phyloP scores from a whole-genome alignment of 2,888 invertebrate genomes.

The Lithophane leautieri region DNA sequence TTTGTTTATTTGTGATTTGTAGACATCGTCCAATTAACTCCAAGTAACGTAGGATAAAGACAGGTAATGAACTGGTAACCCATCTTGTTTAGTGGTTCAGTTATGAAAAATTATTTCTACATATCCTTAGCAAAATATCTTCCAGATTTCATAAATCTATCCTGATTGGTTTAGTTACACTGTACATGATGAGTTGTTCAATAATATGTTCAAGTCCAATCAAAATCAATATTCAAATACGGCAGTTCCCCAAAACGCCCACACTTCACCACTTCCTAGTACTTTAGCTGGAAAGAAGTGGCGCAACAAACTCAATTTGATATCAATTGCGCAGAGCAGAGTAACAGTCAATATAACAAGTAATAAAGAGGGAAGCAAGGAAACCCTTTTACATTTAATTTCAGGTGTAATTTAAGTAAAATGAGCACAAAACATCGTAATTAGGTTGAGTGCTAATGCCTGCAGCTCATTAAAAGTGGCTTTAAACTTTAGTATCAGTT shows the following conservation, averaged over 20 bases:
- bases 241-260: not conserved
- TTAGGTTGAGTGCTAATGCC: conserved; percentile 44
- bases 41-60: too few species aligned
- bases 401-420: conserved; percentile 15
- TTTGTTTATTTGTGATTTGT: not conserved
- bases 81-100: too few species aligned
- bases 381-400: conserved; percentile 20
- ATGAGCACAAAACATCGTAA: conserved; percentile 16
- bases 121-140: not conserved
- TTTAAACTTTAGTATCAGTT: conserved; percentile 32
- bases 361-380: not conserved
- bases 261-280: not conserved
- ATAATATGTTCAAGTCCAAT: not conserved
- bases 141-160: not conserved
- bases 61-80: too few species aligned
- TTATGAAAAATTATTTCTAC: not conserved
- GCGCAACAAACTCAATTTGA: not conserved
- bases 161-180: not conserved
- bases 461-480: conserved; percentile 25
- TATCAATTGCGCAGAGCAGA: not conserved
- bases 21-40: not conserved
- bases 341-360: not conserved
- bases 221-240: not conserved
- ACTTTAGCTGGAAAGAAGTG: not conserved
- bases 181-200: not conserved